Conservation (phyloP, 2,113 vertebrate species). For the Gnathonemus echidnorhynchus region DNA sequence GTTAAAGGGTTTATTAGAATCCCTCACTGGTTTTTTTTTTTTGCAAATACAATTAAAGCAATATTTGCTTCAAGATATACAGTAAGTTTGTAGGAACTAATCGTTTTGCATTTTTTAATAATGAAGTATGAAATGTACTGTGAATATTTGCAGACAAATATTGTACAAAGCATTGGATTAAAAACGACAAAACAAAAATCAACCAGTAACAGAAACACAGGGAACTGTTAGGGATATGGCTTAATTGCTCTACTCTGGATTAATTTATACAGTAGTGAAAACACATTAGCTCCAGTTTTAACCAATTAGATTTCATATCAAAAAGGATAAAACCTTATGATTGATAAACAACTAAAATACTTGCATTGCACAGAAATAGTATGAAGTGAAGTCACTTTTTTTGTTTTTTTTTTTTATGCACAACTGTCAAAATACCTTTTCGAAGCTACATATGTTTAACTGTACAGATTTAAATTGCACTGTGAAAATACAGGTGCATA, state of each 20-base stretch:
- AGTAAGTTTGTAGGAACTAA: constrained; percentile 50
- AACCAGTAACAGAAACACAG: constrained; percentile 50
- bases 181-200: constrained; percentile 40
- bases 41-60: constrained; percentile 66
- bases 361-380: constrained; percentile 12
- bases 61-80: constrained; percentile 65
- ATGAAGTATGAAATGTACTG: constrained; percentile 49
- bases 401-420: background rate
- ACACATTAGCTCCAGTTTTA: constrained; percentile 37
- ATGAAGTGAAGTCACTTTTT: background rate
- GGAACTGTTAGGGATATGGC: constrained; percentile 58
- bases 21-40: constrained; percentile 48
- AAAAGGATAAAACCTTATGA: background rate
- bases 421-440: constrained; percentile 6
- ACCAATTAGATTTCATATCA: constrained; percentile 11
- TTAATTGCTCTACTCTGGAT: constrained; percentile 52
- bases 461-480: background rate
- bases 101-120: constrained; percentile 40
- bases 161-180: constrained; percentile 62
- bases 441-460: constrained; percentile 8
- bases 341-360: constrained; percentile 12
- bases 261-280: constrained; percentile 33
- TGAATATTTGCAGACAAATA: constrained; percentile 55
- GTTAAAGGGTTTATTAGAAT: constrained; percentile 66
- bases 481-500: constrained; percentile 15